These are phyloP conservation scores for Sebastes fasciatus DNA, from an alignment of 2,113 vertebrate species.

Conservation along the genomic window DNA sequence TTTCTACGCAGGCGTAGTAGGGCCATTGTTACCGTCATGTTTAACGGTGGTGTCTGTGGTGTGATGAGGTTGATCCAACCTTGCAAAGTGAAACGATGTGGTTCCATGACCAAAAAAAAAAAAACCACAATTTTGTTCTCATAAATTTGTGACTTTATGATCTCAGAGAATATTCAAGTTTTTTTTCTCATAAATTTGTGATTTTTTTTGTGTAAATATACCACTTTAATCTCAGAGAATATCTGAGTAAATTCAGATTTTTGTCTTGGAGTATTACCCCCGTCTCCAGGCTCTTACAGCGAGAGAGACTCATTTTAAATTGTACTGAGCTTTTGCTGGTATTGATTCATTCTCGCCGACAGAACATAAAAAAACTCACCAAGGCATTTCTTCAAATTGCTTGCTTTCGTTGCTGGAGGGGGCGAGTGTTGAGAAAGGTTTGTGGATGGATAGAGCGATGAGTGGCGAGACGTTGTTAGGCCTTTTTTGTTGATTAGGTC, in stretches of 20 bases:
- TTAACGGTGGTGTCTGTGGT: neutral
- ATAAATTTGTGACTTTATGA: too few species aligned
- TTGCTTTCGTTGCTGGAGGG: conserved; percentile 28
- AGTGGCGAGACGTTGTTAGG: conserved; percentile 36
- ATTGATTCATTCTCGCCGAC: conserved; percentile 56
- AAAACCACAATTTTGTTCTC: neutral
- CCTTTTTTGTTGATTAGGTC: conserved; percentile 54
- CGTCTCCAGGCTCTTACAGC: neutral
- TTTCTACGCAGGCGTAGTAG: too few species aligned
- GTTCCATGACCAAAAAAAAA: too few species aligned
- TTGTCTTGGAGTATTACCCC: neutral
- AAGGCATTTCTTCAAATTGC: conserved; percentile 51
- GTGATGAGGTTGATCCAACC: neutral
- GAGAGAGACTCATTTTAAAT: conserved; percentile 51
- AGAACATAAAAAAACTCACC: conserved; percentile 32
- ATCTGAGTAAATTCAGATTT: too few species aligned
- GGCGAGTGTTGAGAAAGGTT: conserved; percentile 1
- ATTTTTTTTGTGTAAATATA: too few species aligned
- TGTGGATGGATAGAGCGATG: conserved; percentile 24
- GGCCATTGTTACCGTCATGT: too few species aligned
- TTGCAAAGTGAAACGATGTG: too few species aligned
- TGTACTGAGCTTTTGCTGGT: conserved; percentile 35
- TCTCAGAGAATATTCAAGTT: too few species aligned
- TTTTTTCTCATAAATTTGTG: too few species aligned
- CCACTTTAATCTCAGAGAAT: too few species aligned